Evolutionary conservation across 2,888 invertebrate species (phyloP).

Genomic region (Lithophane ornitopus): DNA sequence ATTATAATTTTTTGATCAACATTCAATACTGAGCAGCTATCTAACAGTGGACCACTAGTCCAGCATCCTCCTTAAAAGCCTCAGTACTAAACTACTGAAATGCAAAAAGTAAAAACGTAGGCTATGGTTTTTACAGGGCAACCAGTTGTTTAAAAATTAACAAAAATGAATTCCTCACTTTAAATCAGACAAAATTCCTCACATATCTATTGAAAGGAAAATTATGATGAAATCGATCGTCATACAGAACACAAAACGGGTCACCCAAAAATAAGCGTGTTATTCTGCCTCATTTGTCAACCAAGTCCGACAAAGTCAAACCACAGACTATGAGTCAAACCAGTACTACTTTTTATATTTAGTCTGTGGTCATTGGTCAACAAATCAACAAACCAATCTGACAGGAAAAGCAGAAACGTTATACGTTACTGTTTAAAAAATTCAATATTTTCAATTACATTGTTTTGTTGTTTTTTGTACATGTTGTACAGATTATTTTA

Average conservation of each 20-base stretch:
- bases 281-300: background rate
- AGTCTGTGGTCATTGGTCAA: background rate
- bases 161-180: background rate
- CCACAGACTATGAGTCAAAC: too few species aligned
- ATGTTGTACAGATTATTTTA: constrained; percentile 48
- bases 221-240: too few species aligned
- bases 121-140: background rate
- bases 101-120: background rate
- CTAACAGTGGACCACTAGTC: too few species aligned
- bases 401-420: background rate
- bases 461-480: constrained; percentile 18
- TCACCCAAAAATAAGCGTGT: constrained; percentile 2
- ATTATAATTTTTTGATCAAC: too few species aligned
- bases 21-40: too few species aligned
- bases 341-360: too few species aligned
- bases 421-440: constrained; percentile 32
- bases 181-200: too few species aligned
- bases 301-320: background rate
- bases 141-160: background rate
- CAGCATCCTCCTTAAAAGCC: background rate
- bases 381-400: background rate
- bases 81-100: background rate
- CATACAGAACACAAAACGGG: background rate
- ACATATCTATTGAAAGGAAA: too few species aligned
- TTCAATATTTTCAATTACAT: background rate